Conservation (phyloP, 2,888 invertebrate species). For the Xanthia icteritia region DNA sequence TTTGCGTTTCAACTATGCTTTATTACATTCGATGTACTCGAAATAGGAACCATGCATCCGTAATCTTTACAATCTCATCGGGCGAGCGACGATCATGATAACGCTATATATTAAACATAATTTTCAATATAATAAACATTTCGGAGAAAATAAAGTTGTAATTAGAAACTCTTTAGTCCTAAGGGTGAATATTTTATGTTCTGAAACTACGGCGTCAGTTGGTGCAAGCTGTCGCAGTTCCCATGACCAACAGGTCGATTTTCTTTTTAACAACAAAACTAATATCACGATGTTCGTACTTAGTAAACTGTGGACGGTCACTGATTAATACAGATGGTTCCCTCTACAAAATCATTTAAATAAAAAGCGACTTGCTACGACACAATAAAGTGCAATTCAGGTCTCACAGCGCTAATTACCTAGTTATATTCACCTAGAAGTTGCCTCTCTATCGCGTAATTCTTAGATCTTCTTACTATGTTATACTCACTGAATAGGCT, state of each 20-base stretch:
- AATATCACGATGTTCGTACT: background rate
- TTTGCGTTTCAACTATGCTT: no score
- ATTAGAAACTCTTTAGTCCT: background rate
- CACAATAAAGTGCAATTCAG: no score
- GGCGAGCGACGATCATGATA: background rate
- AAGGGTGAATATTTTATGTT: slow-evolving; percentile 29
- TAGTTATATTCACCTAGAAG: no score
- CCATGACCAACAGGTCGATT: slow-evolving; percentile 32
- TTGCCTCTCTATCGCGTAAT: no score
- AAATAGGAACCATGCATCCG: background rate
- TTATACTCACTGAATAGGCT: no score
- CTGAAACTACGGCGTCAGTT: slow-evolving; percentile 1
- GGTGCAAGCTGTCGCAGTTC: slow-evolving; percentile 22
- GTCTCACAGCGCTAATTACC: no score
- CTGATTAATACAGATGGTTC: no score
- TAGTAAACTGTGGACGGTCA: slow-evolving; percentile 16
- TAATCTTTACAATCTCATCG: background rate
- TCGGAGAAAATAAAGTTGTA: slow-evolving; percentile 16
- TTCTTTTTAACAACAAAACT: slow-evolving; percentile 22
- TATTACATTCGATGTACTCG: background rate
- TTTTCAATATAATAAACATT: background rate
- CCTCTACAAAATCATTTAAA: no score
- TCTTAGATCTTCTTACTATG: no score
- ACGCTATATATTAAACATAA: background rate
- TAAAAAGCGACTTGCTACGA: no score